Base-by-base conservation (phyloP, 2,797 vertebrate genomes). In the Thalassophryne amazonica region DNA sequence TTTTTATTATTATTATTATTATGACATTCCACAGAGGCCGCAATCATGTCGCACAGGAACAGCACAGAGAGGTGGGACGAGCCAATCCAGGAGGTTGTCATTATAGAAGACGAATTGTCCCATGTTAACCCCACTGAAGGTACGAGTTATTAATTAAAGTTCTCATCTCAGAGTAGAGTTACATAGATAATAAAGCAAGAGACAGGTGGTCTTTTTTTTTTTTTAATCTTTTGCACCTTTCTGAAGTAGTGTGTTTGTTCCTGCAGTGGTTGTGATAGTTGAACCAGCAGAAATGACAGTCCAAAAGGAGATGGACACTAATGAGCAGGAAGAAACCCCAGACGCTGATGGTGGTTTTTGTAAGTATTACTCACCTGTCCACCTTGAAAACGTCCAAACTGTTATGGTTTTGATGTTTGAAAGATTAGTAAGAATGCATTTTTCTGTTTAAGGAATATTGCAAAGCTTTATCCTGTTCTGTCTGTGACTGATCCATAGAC, bases 41-140 rank as follows among this genome's bases (percentile, higher is more conserved):
- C 24, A 51, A 28, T 49, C 34, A 88, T 88, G 85, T 78, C 86
- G 38, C 59, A 11, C 40, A 62, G 45, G 34, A 59, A 39, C 16
- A 28, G 6, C 42, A 37, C 40, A 1, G 69, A 78, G 58, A 74
- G 83, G 63, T 88, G 84, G 86, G 76, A 83, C 1, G 87, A 86
- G 17, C 48, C 82, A 1, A 56, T 76, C 4, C 85, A 84, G 43
- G 84, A 84, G 43, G 78, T 86, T 1, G 73, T 86, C 7, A 47
- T 77, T 2, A 66, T 69, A 4, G 78, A 83, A 27, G 80, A 76
- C 40, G 61, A 55, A 7, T n/a, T 76, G 0, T 20, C 60, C 1
- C 5, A 41, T 16, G 66, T 65, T 2, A 34, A 20, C 61, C 22
- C n/a, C 3, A 3, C 50, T 11, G 2, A 73, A 70, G 86, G 87